Percentiles rank a stretch among this genome's conserved stretches.
Evolutionary conservation across 2,797 vertebrate genomes (phyloP).

Genomic region (Scomberomorus guttatus): DNA sequence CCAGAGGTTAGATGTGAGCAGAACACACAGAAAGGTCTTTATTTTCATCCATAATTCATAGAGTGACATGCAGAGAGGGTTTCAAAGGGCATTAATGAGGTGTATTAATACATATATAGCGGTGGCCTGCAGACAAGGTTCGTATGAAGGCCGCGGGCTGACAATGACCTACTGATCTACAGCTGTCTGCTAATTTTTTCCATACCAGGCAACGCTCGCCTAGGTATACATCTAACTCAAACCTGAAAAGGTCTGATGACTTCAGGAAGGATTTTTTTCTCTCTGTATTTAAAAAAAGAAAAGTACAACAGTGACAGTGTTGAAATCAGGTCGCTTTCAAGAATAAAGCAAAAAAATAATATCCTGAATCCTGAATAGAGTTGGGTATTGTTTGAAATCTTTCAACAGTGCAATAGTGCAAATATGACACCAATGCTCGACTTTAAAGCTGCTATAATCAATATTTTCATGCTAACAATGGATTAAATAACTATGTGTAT

Average conservation of each 20-base stretch:
- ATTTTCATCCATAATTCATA: constrained; percentile 77
- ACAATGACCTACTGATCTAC: constrained; percentile 60
- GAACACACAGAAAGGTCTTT: constrained; percentile 45
- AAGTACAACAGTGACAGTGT: background rate
- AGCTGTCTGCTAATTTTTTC: constrained; percentile 33
- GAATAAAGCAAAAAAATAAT: too few relatives aligned
- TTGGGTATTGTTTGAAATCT: too few relatives aligned
- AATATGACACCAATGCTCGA: too few relatives aligned
- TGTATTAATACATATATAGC: constrained; percentile 51
- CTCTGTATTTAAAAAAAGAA: background rate
- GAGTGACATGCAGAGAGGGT: constrained; percentile 52
- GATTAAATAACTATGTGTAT: too few relatives aligned
- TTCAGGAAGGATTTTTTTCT: constrained; percentile 2
- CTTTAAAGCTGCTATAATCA: too few relatives aligned
- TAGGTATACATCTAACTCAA: background rate
- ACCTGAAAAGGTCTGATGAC: background rate
- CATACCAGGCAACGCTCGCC: background rate
- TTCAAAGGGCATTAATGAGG: constrained; percentile 80
- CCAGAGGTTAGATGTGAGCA: constrained; percentile 29
- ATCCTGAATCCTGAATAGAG: background rate
- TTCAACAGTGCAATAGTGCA: too few relatives aligned
- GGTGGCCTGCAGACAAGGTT: constrained; percentile 37
- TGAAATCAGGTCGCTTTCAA: background rate
- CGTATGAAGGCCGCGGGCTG: constrained; percentile 18
- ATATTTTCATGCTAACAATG: background rate